Evolutionary conservation across 2,888 invertebrate genomes (phyloP), one percentile per base, ranked within the genome.

Genomic region (Andricus curvator): DNA sequence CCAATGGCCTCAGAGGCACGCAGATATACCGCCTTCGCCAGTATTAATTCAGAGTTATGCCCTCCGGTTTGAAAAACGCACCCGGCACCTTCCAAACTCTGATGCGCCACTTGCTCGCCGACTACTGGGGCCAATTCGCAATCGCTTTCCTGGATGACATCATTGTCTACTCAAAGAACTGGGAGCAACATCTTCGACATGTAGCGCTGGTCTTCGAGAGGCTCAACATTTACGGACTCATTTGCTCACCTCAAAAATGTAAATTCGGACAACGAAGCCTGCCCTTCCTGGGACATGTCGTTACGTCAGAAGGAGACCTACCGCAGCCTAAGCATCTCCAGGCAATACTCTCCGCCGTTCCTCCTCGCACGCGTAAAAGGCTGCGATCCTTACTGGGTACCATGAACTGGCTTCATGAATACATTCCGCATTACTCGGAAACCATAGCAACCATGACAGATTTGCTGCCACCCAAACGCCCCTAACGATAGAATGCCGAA

Each of bases 31-130:
- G 89, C 88, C 0, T 90, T 89, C 77, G 87, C 0, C 82, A 81
- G 6, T 90, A 86, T 77, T 86, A 89, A 64, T 90, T 89, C 65
- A 79, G 81, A 1, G 86, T 89, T 1, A 89, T 88, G 88, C 88
- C 88, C 1, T 88, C 88, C 65, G 89, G 88, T 0, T 74, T 88
- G 1, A 88, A 87, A 74, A 87, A 84, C 64, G 89, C 89, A 0
- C 64, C 80, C 0, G 17, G 51, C 2, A 81, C 80, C 0, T 80
- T 80, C 13, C 15, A 66, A 82, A 4, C 77, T 77, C 13, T 82
- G 81, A 51, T 51, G 51, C 51, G 17, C 6, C 51, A 51, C 20
- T 6, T 51, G 5, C 20, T 51, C 6, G 20, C 20, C 20, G 20
- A 51, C 13, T 6, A 2, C 51, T 51, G 51, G 6, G 20, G 51